phyloP scores from a whole-genome alignment of 1,140 invertebrate genomes.

The Cepaea nemoralis region DNA sequence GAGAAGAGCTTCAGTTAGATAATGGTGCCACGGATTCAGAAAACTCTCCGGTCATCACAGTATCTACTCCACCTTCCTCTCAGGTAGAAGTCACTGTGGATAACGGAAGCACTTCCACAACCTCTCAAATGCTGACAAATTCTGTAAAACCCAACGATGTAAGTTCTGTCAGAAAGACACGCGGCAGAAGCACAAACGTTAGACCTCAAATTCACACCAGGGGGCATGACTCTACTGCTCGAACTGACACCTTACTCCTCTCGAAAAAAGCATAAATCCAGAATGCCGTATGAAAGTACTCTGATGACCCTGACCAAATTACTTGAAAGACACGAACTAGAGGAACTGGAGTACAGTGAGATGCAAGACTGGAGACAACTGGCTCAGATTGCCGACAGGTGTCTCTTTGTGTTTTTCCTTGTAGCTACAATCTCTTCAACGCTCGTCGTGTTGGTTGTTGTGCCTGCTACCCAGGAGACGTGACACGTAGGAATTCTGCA shows the following conservation, averaged over 20 bases:
- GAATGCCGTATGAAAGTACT: slow-evolving; percentile 61
- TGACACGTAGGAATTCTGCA: slow-evolving; percentile 6
- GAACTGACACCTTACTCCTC: background rate
- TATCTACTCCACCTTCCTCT: background rate
- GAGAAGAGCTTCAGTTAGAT: slow-evolving; percentile 61
- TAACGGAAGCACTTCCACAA: background rate
- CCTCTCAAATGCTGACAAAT: background rate
- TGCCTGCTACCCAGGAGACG: slow-evolving; percentile 49
- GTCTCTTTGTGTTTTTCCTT: slow-evolving; percentile 77
- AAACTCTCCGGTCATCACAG: background rate
- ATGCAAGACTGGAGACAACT: slow-evolving; percentile 75
- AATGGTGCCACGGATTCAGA: slow-evolving; percentile 40
- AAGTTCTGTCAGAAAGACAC: background rate
- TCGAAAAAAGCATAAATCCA: background rate
- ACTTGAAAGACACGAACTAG: slow-evolving; percentile 63
- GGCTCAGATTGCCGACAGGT: slow-evolving; percentile 75
- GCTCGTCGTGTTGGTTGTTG: slow-evolving; percentile 71
- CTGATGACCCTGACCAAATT: slow-evolving; percentile 62
- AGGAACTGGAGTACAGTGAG: slow-evolving; percentile 63
- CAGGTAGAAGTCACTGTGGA: background rate
- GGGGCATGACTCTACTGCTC: background rate
- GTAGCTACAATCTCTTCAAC: slow-evolving; percentile 74
- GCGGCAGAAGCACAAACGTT: background rate
- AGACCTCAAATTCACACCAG: background rate
- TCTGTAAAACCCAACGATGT: background rate